Conservation (phyloP, 1,140 invertebrate species). For the Leptinotarsa lineolata region DNA sequence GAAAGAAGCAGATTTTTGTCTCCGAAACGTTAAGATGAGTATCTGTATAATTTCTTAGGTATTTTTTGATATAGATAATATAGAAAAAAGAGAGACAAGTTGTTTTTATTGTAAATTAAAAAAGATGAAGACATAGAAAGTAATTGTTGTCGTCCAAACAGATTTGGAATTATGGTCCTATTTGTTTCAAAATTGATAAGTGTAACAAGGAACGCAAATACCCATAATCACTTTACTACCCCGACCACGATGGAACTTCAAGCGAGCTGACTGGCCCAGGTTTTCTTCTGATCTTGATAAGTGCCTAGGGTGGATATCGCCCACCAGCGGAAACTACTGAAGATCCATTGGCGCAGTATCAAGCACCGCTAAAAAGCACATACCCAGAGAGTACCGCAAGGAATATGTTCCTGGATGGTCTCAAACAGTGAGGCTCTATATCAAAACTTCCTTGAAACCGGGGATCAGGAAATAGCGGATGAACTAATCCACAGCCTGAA, state of each 20-base stretch:
- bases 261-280: slow-evolving; percentile 18
- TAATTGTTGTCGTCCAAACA: no score
- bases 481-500: slow-evolving; percentile 32
- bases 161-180: no score
- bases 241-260: slow-evolving; percentile 34
- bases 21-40: no score
- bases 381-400: slow-evolving; percentile 29
- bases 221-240: slow-evolving; percentile 25
- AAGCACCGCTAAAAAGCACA: slow-evolving; percentile 26
- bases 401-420: slow-evolving; percentile 31
- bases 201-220: slow-evolving; percentile 30
- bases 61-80: no score
- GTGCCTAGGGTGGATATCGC: slow-evolving; percentile 24
- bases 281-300: slow-evolving; percentile 21
- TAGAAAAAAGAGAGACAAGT: no score
- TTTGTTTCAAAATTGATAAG: no score
- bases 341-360: neutral
- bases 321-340: slow-evolving; percentile 7
- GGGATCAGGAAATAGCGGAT: slow-evolving; percentile 33
- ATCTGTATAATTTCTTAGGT: no score
- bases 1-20: no score
- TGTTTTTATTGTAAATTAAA: no score
- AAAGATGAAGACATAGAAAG: no score
- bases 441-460: slow-evolving; percentile 32
- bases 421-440: slow-evolving; percentile 30